Conservation (phyloP, 2,888 invertebrate species). For the Macroteleia sp. region DNA sequence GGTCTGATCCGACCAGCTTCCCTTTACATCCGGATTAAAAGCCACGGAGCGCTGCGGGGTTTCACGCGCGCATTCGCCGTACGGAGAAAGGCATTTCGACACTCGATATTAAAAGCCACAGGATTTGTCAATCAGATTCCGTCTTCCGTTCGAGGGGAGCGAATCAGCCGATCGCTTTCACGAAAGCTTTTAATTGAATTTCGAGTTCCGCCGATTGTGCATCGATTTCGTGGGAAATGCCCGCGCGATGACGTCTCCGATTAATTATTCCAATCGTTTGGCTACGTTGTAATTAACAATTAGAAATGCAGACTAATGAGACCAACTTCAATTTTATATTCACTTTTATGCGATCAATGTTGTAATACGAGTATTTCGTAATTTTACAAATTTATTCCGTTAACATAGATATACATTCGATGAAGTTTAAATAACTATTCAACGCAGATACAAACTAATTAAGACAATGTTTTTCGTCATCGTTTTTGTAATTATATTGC, state of each 20-base stretch:
- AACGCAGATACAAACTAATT: too few species aligned
- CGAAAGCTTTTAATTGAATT: slow-evolving; percentile 11
- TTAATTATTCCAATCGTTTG: slow-evolving; percentile 5
- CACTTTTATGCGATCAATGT: neutral
- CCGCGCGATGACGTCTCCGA: slow-evolving; percentile 5
- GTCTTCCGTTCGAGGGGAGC: slow-evolving; percentile 19
- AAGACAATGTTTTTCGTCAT: too few species aligned
- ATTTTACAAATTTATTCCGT: slow-evolving; percentile 1
- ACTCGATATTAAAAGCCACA: slow-evolving; percentile 23
- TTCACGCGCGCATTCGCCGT: slow-evolving; percentile 26
- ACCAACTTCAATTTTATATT: neutral
- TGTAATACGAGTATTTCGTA: neutral
- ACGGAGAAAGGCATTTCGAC: slow-evolving; percentile 36
- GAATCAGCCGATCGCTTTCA: slow-evolving; percentile 13
- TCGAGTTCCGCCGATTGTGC: neutral
- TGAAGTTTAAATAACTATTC: too few species aligned
- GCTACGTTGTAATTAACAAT: slow-evolving; percentile 10
- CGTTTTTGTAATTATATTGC: too few species aligned
- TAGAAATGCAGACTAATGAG: slow-evolving; percentile 6
- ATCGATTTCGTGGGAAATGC: slow-evolving; percentile 17
- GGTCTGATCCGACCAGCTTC: slow-evolving; percentile 23
- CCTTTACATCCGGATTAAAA: slow-evolving; percentile 39
- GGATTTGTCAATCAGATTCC: slow-evolving; percentile 38
- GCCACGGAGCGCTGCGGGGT: slow-evolving; percentile 26
- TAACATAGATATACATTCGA: too few species aligned